A percentile compares a stretch with the other conserved stretches of the same genome.
These are phyloP conservation scores for Thymelicus sylvestris DNA, from an alignment of 2,888 invertebrate genomes.

Conservation along the genomic window DNA sequence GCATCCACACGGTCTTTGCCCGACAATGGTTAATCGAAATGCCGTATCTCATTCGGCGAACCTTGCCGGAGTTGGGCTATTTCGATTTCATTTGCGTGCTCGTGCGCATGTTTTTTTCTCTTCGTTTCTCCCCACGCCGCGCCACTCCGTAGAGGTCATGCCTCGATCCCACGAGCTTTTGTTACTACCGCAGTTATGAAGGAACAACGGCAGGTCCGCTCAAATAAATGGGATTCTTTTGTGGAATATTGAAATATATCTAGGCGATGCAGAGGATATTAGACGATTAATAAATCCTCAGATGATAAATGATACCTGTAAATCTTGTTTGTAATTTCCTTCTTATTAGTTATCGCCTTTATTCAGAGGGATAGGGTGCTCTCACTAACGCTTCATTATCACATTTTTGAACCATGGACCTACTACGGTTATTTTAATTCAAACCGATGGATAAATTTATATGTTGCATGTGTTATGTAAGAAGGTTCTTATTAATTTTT, in stretches of 20 bases:
- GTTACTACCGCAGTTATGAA: slow-evolving; percentile 70
- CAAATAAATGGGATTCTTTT: slow-evolving; percentile 77
- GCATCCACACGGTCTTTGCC: slow-evolving; percentile 63
- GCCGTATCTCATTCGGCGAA: slow-evolving; percentile 68
- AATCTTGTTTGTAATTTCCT: slow-evolving; percentile 74
- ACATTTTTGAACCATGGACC: too few species aligned
- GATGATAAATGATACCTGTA: slow-evolving; percentile 73
- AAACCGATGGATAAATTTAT: too few species aligned
- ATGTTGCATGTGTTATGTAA: too few species aligned
- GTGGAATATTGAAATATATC: slow-evolving; percentile 78
- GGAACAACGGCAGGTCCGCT: slow-evolving; percentile 62
- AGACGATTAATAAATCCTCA: slow-evolving; percentile 64
- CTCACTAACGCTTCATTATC: too few species aligned
- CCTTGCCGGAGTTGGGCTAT: slow-evolving; percentile 62
- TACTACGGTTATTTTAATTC: too few species aligned
- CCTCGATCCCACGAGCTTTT: slow-evolving; percentile 39
- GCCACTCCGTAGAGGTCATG: slow-evolving; percentile 69
- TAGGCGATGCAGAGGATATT: slow-evolving; percentile 66
- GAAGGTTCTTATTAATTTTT: too few species aligned
- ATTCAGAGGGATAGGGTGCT: slow-evolving; percentile 33
- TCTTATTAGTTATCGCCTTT: slow-evolving; percentile 68
- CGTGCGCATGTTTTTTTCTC: slow-evolving; percentile 74
- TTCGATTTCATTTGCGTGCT: slow-evolving; percentile 84
- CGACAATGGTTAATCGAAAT: slow-evolving; percentile 82
- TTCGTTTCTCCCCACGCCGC: slow-evolving; percentile 54